These are phyloP conservation scores for Watersipora subatra DNA, from an alignment of 1,140 invertebrate species.

Conservation along the genomic window DNA sequence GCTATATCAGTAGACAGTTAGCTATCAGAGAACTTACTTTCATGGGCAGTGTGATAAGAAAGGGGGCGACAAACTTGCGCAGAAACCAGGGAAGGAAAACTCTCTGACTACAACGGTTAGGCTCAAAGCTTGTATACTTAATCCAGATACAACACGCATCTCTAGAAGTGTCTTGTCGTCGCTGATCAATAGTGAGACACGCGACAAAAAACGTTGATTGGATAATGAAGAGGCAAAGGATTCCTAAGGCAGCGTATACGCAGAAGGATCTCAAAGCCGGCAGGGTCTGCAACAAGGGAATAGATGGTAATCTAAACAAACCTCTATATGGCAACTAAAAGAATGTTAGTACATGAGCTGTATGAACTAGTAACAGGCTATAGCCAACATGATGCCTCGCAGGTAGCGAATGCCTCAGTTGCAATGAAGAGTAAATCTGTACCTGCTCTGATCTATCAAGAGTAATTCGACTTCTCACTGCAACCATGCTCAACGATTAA, in stretches of 20 bases:
- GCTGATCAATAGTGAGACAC: conserved; percentile 55
- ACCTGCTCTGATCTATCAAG: too few species aligned
- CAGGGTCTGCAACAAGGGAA: conserved; percentile 48
- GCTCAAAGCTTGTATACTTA: conserved; percentile 42
- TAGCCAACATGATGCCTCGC: too few species aligned
- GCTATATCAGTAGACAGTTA: too few species aligned
- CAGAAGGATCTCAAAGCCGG: conserved; percentile 61
- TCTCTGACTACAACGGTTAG: conserved; percentile 38
- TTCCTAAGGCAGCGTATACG: conserved; percentile 56
- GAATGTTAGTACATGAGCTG: conserved; percentile 6
- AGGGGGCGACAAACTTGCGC: conserved; percentile 37
- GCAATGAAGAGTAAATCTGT: too few species aligned
- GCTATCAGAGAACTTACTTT: conserved; percentile 32
- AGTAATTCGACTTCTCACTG: too few species aligned
- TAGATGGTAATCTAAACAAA: too few species aligned
- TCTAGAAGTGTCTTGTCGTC: conserved; percentile 48
- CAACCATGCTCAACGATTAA: too few species aligned
- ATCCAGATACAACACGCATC: conserved; percentile 55
- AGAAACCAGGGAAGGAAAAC: conserved; percentile 39
- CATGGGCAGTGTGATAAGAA: conserved; percentile 28
- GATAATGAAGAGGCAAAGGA: conserved; percentile 58
- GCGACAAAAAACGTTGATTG: conserved; percentile 66
- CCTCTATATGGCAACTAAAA: conserved; percentile 6
- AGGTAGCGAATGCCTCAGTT: too few species aligned
- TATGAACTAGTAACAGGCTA: too few species aligned